phyloP scores from a whole-genome alignment of 2,113 vertebrate genomes.

The Apodemus speciosus region DNA sequence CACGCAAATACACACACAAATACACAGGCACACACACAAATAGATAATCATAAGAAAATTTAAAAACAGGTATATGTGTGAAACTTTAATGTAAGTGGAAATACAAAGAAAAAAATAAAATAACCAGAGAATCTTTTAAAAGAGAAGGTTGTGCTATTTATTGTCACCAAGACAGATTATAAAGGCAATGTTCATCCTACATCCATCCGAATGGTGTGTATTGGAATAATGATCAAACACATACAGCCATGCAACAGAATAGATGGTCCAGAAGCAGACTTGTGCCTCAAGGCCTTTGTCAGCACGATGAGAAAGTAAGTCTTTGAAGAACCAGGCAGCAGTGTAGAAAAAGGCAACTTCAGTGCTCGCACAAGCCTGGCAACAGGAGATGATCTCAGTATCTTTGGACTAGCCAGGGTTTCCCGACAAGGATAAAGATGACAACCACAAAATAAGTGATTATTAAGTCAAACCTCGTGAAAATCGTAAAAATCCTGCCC shows the following conservation, averaged over 20 bases:
- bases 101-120: conserved; percentile 26
- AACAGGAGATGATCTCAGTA: neutral
- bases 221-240: neutral
- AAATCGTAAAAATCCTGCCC: neutral
- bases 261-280: neutral
- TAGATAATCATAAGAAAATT: neutral
- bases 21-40: neutral
- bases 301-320: neutral
- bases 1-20: no score
- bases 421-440: neutral
- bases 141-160: neutral
- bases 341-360: neutral
- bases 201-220: neutral
- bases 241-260: neutral
- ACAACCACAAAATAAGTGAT: conserved; percentile 20
- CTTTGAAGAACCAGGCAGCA: conserved; percentile 14
- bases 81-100: conserved; percentile 45
- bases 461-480: neutral
- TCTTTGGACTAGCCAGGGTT: neutral
- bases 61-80: neutral
- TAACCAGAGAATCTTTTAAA: neutral
- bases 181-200: neutral
- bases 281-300: neutral
- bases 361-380: neutral
- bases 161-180: conserved; percentile 26